Conservation (phyloP, 2,797 vertebrate genomes). For the Sebastes trivittatus region DNA sequence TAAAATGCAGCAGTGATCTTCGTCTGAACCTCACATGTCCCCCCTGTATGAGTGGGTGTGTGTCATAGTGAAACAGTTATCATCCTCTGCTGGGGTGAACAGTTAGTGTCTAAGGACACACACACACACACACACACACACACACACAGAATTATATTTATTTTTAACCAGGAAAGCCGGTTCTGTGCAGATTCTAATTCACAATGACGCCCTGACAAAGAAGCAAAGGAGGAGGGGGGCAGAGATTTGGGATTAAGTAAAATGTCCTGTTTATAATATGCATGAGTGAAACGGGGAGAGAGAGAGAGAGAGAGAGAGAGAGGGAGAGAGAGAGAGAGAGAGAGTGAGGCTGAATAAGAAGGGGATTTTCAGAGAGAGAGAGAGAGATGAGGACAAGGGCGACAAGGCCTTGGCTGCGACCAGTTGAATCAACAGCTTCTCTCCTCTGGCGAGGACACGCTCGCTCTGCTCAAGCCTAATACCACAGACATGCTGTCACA, state of each 20-base stretch:
- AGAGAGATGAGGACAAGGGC: conserved; percentile 63
- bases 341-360: background rate
- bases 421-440: conserved; percentile 68
- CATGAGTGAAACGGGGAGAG: conserved; percentile 22
- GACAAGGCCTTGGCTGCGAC: conserved; percentile 44
- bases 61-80: background rate
- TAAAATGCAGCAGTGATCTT: background rate
- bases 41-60: background rate
- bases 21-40: background rate
- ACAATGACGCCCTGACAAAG: conserved; percentile 22
- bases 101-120: background rate
- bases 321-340: conserved; percentile 2
- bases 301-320: background rate
- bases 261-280: conserved; percentile 41
- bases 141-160: background rate
- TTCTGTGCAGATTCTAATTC: conserved; percentile 43
- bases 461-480: conserved; percentile 54
- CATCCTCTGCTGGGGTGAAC: background rate
- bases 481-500: conserved; percentile 54
- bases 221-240: background rate
- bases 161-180: conserved; percentile 2
- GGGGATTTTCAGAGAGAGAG: conserved; percentile 22
- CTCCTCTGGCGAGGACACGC: conserved; percentile 66
- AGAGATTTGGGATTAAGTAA: conserved; percentile 54
- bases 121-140: background rate